Base-by-base conservation (phyloP, 2,113 vertebrate species). In the Fregata magnificens region DNA sequence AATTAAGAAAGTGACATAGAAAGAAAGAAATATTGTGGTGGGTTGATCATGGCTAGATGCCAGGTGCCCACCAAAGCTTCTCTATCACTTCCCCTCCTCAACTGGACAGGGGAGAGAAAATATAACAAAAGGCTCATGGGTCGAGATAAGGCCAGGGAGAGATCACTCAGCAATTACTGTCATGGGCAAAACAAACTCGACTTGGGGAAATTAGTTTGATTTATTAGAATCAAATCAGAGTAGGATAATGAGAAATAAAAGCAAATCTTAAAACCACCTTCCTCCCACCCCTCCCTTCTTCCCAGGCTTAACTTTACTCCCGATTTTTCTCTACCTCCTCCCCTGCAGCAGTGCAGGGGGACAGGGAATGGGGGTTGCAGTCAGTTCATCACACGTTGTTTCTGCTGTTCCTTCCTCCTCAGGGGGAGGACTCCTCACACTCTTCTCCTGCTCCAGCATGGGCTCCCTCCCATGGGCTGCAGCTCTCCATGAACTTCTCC, bases 331-430 rank as follows among this genome's bases (percentile, higher is more conserved):
- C 15, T 61, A 16, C n/a, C n/a, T 61, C 59, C 59, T 36, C 24
- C 22, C 24, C 10, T 10, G 0, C 15, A 38, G 59, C 4, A 0
- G 59, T 7, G 2, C 34, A 38, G 15, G 15, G 14, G 15, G 9
- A 61, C 2, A 3, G 59, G n/a, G 15, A 26, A 8, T 61, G 24
- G 59, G 24, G 24, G 24, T 38, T 61, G n/a, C 0, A 5, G 24
- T 61, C 22, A 61, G n/a, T n/a, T 59, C 34, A 24, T 59, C 13
- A 15, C 34, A 24, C 6, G 8, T 34, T 56, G 32, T 61, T 25
- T 61, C 59, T 61, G n/a, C n/a, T 2, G 10, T 15, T 38, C 59
- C 59, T 25, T 61, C 24, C 58, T 36, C n/a, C 58, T 61, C 59
- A 61, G n/a, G 14, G 34, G 34, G 32, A n/a, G 56, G 34, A 15